Base-by-base conservation (phyloP, 2,797 vertebrate species). In the Semotilus atromaculatus region DNA sequence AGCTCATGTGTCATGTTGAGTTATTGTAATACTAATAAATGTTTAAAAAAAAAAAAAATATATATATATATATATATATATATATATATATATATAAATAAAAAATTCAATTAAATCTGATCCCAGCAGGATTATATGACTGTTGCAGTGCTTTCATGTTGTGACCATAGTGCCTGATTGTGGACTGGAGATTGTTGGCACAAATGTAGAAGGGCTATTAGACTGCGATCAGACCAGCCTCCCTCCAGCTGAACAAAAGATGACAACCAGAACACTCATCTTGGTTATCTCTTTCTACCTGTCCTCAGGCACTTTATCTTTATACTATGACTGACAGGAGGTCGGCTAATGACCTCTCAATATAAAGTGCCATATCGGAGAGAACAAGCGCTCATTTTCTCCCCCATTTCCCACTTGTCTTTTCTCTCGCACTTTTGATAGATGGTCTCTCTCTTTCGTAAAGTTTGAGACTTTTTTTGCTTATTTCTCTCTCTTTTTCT, bases 241-340 rank as follows among this genome's bases (percentile, higher is more conserved):
- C 72, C 23, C 34, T 76, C 43, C 60, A 83, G 72, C 73, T 68
- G 18, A 8, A 29, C 31, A 74, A 51, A 66, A 53, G 16, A 53
- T 75, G 60, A 76, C 82, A 76, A 67, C 16, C 45, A 76, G 26
- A 80, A 31, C 34, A 16, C 78, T 45, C n/a, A 13, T 40, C 73
- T 62, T 72, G 34, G 36, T 58, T 58, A 55, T 80, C 36, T 68
- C 66, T 43, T 16, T 26, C 48, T 60, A 68, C 23, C 51, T 31
- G 26, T 81, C 73, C 71, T 77, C 53, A 38, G 43, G 36, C 72
- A 29, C 45, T 48, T 73, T 48, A 68, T 71, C 67, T 66, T 53
- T 45, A 68, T 68, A 71, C 67, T 79, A 77, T 87, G 85, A 88
- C 80, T 87, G 86, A 88, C 80, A 88, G 78, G 81, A 75, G 74